Evolutionary conservation across 1,140 invertebrate genomes (phyloP), one percentile per base, ranked within the genome.

Genomic region (Drosophila ironensis): DNA sequence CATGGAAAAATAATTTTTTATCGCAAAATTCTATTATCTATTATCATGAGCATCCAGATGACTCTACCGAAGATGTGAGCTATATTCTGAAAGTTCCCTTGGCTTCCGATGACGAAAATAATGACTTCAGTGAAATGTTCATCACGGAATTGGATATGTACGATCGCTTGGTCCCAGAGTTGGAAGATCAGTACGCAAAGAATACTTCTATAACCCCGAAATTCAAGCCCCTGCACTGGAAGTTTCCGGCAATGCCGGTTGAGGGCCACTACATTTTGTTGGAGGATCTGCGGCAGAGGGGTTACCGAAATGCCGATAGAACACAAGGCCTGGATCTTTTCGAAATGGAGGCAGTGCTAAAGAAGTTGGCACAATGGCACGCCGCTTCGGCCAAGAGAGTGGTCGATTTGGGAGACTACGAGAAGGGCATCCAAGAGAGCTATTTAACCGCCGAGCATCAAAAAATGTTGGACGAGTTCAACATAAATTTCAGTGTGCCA

Each of bases 341-440:
- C 1, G 90, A 91, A 50, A 77, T 92, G 5, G 90, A 90, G 27
- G 75, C 89, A 2, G 90, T 91, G 0, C 86, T 93, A 0, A 91
- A 91, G 37, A 90, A 91, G n/a, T 60, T 93, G 24, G 92, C 92
- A 0, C 91, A 91, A 14, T 93, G 93, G 72, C 92, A 93, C 67
- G 92, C 92, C 0, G 67, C 80, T 0, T 90, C 90, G 0, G 76
- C 84, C 2, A 56, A 70, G 4, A 33, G 82, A 9, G 75, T 87
- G 0, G 27, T 35, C 0, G 56, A 72, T 4, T 3, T 54, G 14
- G 82, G 82, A 2, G 60, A 63, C 9, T 80, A 87, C 11, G 70
- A 75, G 1, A 51, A 73, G 16, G 19, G 25, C 1, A 66, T 82
- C 5, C 47, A 61, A 2, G 53, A 73, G n/a, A 72, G 82, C 16